Evolutionary conservation across 2,797 vertebrate species (phyloP), one percentile per base, ranked within the genome.

Genomic region (Malacoraja senta): DNA sequence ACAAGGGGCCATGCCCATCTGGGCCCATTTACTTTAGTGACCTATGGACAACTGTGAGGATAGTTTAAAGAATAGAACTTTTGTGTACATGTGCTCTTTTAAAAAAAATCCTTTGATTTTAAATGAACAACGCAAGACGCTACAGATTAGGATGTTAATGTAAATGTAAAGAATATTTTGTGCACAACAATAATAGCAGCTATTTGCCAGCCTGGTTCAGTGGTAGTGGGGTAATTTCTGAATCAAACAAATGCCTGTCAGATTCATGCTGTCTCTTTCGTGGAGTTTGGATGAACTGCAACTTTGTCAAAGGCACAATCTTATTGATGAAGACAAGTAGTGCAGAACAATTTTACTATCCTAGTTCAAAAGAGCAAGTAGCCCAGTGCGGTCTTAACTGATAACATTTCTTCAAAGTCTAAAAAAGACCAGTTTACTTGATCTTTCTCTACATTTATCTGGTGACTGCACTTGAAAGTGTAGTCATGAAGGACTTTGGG

Each of bases 1-100:
- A 86, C 15, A 65, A 90, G 86, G 29, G 86, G 58, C 86, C 63
- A 21, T 71, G 65, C 65, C 35, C 86, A 91, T 35, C 32, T 91
- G 32, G 29, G 61, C 86, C 71, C 71, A 38, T 71, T 91, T 91
- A 35, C 86, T 71, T 71, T 71, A 91, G 63, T 91, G 63, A 91
- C 10, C 86, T 38, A 29, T 12, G 35, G 65, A 32, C 21, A 29
- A 63, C 6, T 32, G 17, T 32, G 63, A 58, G 63, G 71, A 38
- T 38, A 91, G 38, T 91, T 32, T 38, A 13, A 90, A 68, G 63
- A 32, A 38, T 61, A 90, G 19, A 71, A 71, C 63, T 9, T n/a
- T 26, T 38, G 17, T 65, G 3, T 65, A 35, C 61, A 71, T 21
- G 19, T 38, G 63, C 63, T 35, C 29, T 91, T 71, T 32, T 21